These are phyloP conservation scores for Electrophaes corylata DNA, from an alignment of 2,888 invertebrate genomes.

Conservation along the genomic window DNA sequence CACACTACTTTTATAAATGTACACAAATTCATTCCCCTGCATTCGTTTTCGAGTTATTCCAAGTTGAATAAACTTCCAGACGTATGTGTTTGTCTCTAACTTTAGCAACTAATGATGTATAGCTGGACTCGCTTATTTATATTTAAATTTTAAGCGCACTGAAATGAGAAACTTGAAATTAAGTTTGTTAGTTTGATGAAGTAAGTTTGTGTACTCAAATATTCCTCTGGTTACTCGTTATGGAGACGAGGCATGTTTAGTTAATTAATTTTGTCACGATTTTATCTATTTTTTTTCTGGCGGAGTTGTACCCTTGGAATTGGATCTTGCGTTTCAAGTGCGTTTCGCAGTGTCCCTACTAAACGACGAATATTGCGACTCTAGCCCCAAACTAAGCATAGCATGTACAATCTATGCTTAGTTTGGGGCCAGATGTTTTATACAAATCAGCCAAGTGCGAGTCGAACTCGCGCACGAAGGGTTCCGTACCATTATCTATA, in stretches of 20 bases:
- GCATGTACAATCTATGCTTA: too few species aligned
- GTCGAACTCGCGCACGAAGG: too few species aligned
- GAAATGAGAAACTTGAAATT: conserved; percentile 57
- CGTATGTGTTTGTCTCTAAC: conserved; percentile 46
- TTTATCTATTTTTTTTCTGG: neutral
- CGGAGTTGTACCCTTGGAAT: too few species aligned
- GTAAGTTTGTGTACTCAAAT: conserved; percentile 47
- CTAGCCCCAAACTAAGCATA: too few species aligned
- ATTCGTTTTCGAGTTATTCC: conserved; percentile 52
- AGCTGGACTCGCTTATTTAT: conserved; percentile 58
- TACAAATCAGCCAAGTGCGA: too few species aligned
- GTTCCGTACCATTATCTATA: too few species aligned
- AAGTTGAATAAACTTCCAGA: conserved; percentile 64
- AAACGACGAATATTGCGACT: too few species aligned
- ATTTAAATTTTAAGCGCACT: conserved; percentile 60
- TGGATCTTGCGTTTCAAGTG: too few species aligned
- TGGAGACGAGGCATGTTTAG: conserved; percentile 23
- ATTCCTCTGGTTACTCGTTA: conserved; percentile 44
- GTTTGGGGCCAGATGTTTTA: too few species aligned
- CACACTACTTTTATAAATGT: conserved; percentile 34
- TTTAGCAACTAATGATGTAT: conserved; percentile 72
- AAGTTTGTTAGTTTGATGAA: conserved; percentile 59
- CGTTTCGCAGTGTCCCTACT: too few species aligned
- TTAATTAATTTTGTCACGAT: conserved; percentile 32
- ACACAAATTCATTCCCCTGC: conserved; percentile 46